These are phyloP conservation scores for Aphelocoma californica DNA, from an alignment of 2,797 vertebrate species.

Conservation along the genomic window DNA sequence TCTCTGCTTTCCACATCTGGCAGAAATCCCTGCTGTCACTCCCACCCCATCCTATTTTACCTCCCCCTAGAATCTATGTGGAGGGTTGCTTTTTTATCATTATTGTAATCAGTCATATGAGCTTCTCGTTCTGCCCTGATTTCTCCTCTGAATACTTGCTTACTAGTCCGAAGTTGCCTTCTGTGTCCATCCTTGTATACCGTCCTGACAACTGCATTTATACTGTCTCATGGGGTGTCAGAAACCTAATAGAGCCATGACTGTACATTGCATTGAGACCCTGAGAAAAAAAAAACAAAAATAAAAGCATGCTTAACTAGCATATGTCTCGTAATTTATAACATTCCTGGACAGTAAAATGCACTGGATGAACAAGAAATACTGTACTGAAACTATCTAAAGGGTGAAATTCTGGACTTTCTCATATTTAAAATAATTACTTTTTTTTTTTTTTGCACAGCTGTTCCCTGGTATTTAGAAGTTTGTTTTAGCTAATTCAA, in stretches of 20 bases:
- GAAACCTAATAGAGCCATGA: neutral
- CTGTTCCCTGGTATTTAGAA: neutral
- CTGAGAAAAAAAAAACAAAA: neutral
- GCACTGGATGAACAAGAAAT: neutral
- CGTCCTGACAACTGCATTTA: neutral
- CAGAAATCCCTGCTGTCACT: constrained; percentile 5
- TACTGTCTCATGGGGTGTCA: neutral
- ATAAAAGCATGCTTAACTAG: neutral
- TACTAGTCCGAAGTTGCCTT: neutral
- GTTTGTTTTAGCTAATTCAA: neutral
- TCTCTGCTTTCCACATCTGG: constrained; percentile 10
- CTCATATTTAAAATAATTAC: neutral
- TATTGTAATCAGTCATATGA: neutral
- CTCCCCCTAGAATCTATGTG: neutral
- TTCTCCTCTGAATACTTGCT: neutral
- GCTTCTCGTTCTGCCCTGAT: neutral
- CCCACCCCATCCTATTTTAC: neutral
- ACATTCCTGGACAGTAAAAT: neutral
- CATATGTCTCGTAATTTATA: neutral
- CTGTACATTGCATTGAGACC: neutral
- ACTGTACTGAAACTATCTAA: neutral
- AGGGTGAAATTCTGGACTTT: neutral
- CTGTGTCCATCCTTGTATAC: neutral
- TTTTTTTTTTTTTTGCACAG: neutral
- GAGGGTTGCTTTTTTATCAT: neutral